These are phyloP conservation scores for Karalla daura DNA, from an alignment of 2,797 vertebrate genomes.

Conservation along the genomic window DNA sequence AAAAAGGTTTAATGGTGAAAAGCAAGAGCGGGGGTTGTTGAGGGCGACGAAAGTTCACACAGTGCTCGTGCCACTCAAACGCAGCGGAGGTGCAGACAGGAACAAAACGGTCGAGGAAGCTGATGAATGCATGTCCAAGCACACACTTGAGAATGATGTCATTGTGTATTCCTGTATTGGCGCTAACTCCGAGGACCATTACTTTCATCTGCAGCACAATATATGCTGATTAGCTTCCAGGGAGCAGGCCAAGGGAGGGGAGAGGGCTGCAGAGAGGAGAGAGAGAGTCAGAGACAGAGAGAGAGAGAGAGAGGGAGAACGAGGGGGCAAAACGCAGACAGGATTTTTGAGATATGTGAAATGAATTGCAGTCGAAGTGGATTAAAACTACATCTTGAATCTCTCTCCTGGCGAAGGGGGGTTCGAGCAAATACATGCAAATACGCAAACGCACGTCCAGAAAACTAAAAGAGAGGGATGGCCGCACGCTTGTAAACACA, in stretches of 20 bases:
- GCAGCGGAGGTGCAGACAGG: conserved; percentile 2
- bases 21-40: conserved; percentile 36
- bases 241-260: conserved; percentile 39
- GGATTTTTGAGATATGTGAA: conserved; percentile 62
- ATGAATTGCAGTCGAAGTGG: conserved; percentile 83
- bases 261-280: conserved; percentile 36
- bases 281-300: conserved; percentile 26
- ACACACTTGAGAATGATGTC: conserved; percentile 16
- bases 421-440: conserved; percentile 40
- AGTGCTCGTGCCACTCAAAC: too few species aligned
- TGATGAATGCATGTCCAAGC: background rate
- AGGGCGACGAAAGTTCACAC: conserved; percentile 20
- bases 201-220: conserved; percentile 63
- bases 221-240: conserved; percentile 67
- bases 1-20: conserved; percentile 39
- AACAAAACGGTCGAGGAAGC: background rate
- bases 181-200: conserved; percentile 46
- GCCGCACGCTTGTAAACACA: conserved; percentile 20
- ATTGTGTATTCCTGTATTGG: conserved; percentile 24
- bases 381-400: conserved; percentile 66
- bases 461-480: conserved; percentile 14
- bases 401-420: conserved; percentile 29
- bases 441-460: conserved; percentile 15
- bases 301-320: too few species aligned
- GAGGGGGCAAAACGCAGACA: too few species aligned